Percentiles rank a stretch among this genome's conserved stretches.
Conservation (phyloP, 2,113 vertebrate species). For the Lichenostomus cassidix region DNA sequence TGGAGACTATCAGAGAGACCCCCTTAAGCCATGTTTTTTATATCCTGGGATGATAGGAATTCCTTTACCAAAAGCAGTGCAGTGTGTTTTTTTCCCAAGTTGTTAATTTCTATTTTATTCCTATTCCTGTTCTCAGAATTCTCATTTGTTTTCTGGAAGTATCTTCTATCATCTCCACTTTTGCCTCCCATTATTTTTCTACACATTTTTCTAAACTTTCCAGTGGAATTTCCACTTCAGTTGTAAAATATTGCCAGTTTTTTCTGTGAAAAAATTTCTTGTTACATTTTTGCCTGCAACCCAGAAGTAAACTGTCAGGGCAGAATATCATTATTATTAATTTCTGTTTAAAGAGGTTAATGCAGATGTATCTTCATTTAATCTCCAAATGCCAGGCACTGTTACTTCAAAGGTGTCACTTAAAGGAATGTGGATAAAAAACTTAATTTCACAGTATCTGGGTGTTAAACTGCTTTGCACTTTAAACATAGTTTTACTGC, state of each 20-base stretch:
- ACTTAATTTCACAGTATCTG: not conserved
- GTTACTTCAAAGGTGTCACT: not conserved
- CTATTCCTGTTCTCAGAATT: not conserved
- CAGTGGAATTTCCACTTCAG: not conserved
- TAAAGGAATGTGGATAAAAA: not conserved
- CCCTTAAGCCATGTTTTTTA: conserved; percentile 26
- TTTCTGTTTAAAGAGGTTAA: not conserved
- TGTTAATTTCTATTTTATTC: not conserved
- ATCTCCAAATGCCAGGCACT: not conserved
- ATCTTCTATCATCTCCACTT: not conserved
- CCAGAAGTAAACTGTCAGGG: not conserved
- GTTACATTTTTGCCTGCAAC: not conserved
- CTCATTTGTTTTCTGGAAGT: not conserved
- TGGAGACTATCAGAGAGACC: not conserved
- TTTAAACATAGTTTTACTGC: not conserved
- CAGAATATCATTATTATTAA: not conserved
- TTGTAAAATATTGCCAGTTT: not conserved
- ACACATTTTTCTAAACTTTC: not conserved
- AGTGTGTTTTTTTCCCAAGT: not conserved
- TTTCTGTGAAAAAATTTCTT: not conserved
- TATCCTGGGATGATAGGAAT: not conserved
- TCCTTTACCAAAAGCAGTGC: not conserved
- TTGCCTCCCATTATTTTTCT: not conserved
- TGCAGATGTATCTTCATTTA: not conserved
- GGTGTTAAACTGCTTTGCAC: not conserved